Evolutionary conservation across 2,797 vertebrate genomes (phyloP), one percentile per base, ranked within the genome.

Genomic region (Craterocephalus amniculus): DNA sequence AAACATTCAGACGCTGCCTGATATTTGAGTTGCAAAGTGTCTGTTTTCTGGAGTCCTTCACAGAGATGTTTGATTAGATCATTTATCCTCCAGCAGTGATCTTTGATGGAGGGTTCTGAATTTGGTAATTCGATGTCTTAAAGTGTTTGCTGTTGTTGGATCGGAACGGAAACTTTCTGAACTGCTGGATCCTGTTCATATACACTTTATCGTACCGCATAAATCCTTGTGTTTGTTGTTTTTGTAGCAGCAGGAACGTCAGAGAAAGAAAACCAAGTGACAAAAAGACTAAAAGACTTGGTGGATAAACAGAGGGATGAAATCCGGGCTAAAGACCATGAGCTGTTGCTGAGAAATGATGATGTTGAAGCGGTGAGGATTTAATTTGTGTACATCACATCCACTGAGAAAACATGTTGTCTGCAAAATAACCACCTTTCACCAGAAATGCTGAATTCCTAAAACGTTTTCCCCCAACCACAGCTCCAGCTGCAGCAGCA

Each of bases 401-500:
- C 26, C 9, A 9, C 10, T 56, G 2, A 54, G 0, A 36, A n/a
- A 9, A 29, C 27, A n/a, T 55, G 57, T 18, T 38, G 27, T 45
- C 58, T 43, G 4, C 29, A 32, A 9, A 67, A 49, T 29, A 29
- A 29, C 20, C 31, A 2, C 8, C 22, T 32, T 52, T 58, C 0
- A 27, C 20, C 16, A 27, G 12, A 72, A 38, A 54, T 31, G 31
- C 1, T 56, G 13, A 54, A 26, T 32, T 75, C 1, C 57, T 57
- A 2, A 59, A 45, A 49, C 18, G 59, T 0, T 4, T 51, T 66
- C 48, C 27, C 10, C 48, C 22, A 49, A 60, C 65, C 62, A 0
- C 71, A 99, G 97, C 93, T 99, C 22, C 97, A 99, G 91, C 93
- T 96, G 89, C 97, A 99, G 87, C 97, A 97, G 90, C 95, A 93